Conservation (phyloP, 2,113 vertebrate species). For the Erpornis zantholeuca region DNA sequence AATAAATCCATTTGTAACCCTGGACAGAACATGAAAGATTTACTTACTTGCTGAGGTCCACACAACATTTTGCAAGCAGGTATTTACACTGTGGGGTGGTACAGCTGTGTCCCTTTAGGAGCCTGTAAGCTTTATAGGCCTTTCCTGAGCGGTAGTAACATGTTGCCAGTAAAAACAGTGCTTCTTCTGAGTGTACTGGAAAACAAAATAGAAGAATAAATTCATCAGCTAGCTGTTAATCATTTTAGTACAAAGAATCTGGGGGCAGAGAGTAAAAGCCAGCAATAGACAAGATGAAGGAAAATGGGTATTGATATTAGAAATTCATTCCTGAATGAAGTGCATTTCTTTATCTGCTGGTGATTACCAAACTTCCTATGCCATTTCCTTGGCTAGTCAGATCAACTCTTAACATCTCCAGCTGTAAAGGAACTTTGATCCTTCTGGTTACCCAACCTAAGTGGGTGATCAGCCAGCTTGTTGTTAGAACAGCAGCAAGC, state of each 20-base stretch:
- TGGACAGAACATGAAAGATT: neutral
- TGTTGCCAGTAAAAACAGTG: slow-evolving; percentile 92
- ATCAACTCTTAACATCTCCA: neutral
- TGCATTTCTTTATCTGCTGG: neutral
- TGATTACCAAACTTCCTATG: neutral
- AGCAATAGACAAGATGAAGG: neutral
- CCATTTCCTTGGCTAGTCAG: neutral
- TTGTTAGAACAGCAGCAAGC: neutral
- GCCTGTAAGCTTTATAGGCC: slow-evolving; percentile 94
- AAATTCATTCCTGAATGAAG: neutral
- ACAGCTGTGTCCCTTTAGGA: slow-evolving; percentile 95
- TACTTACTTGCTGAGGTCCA: slow-evolving; percentile 96
- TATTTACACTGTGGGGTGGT: slow-evolving; percentile 94
- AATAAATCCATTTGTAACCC: neutral
- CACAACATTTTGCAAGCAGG: slow-evolving; percentile 95
- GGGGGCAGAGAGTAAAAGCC: neutral
- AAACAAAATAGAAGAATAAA: neutral
- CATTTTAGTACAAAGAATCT: neutral
- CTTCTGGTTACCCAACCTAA: neutral
- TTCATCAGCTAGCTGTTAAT: neutral
- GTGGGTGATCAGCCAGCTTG: neutral
- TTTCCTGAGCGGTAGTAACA: slow-evolving; percentile 99
- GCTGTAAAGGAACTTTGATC: neutral
- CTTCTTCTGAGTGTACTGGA: slow-evolving; percentile 89
- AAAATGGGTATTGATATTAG: neutral